Evolutionary conservation across 2,113 vertebrate genomes (phyloP), one percentile per base, ranked within the genome.

Genomic region (Lophochroa leadbeateri): DNA sequence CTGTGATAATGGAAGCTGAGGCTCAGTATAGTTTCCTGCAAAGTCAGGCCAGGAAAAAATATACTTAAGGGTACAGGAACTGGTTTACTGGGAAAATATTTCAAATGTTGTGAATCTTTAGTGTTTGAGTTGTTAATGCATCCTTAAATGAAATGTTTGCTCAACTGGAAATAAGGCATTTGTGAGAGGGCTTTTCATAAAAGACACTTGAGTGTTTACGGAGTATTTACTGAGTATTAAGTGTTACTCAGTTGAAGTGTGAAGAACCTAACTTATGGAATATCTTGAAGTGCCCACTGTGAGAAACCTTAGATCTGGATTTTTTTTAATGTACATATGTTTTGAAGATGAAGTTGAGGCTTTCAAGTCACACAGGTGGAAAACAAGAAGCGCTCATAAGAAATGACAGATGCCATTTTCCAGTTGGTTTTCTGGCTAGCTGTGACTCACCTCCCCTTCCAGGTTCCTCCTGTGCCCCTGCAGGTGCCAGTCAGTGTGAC

Each of bases 381-480:
- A 86, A 86, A 60, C 43, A 68, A 47, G n/a, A 64, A 82, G 35
- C 0, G 0, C 31, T 13, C 5, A 16, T 35, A 58, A 15, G 21
- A 16, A 39, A 6, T 43, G 18, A n/a, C 20, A 70, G 18, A 17
- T 8, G 10, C 6, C 0, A 25, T 90, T 91, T 82, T 76, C 55
- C 3, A 5, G 2, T 5, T 43, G 37, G 3, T 70, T 75, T 86
- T 93, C 50, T 41, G n/a, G 24, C 18, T 39, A 37, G 9, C 31
- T 67, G 13, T 35, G 67, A 37, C 21, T 74, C 0, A 0, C 2
- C 15, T 75, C 9, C 8, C 4, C 24, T 58, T 68, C 35, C 55
- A 55, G 31, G 17, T 28, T 57, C 25, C 28, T 88, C 31, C 31
- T 63, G 29, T 10, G 11, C 10, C 15, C 8, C 1, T 24, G 41